Conservation (phyloP, 2,888 invertebrate genomes). For the Quadriops clusia region DNA sequence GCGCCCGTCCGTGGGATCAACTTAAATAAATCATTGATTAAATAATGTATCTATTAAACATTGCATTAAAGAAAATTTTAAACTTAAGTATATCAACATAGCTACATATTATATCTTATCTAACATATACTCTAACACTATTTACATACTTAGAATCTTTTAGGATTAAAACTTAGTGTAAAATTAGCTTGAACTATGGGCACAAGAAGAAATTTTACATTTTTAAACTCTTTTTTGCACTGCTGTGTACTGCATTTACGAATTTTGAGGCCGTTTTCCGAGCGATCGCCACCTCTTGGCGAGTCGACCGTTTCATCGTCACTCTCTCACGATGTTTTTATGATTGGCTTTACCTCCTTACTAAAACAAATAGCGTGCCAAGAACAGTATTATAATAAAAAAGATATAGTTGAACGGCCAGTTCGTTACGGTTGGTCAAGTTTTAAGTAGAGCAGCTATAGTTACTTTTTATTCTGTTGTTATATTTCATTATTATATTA, state of each 20-base stretch:
- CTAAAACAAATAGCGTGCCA: conserved; percentile 29
- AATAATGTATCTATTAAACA: conserved; percentile 32
- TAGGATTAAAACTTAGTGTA: conserved; percentile 29
- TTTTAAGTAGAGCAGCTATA: conserved; percentile 6
- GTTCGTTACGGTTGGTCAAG: conserved; percentile 26
- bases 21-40: conserved; percentile 38
- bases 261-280: conserved; percentile 10
- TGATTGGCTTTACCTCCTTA: conserved; percentile 11
- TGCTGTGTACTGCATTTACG: conserved; percentile 9
- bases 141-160: conserved; percentile 27
- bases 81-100: conserved; percentile 29
- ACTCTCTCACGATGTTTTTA: conserved; percentile 3
- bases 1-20: conserved; percentile 41
- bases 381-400: conserved; percentile 33
- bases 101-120: conserved; percentile 32
- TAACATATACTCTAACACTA: conserved; percentile 28
- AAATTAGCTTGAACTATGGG: conserved; percentile 40
- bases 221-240: conserved; percentile 29
- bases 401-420: conserved; percentile 29
- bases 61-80: conserved; percentile 19
- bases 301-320: not conserved
- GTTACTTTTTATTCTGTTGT: conserved; percentile 21
- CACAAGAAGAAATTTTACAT: conserved; percentile 36
- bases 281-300: conserved; percentile 1
- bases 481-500: conserved; percentile 24